Conservation (phyloP, 2,888 invertebrate species). For the Catonia carolina region DNA sequence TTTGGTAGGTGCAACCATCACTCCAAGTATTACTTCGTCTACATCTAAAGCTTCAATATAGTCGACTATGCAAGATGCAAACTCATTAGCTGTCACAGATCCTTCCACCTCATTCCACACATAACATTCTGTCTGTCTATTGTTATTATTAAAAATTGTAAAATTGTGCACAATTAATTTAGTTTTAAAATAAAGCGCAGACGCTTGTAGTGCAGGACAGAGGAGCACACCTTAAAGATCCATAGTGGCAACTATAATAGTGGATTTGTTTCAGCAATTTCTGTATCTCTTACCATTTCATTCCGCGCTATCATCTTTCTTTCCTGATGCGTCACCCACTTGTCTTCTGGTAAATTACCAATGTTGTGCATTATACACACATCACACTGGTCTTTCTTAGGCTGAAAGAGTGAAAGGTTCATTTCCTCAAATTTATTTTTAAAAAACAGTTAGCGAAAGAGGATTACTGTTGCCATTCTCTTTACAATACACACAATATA, state of each 20-base stretch:
- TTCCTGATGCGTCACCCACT: conserved; percentile 10
- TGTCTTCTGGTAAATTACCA: conserved; percentile 1
- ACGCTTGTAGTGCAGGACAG: conserved; percentile 8
- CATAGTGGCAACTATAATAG: conserved; percentile 6
- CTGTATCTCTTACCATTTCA: conserved; percentile 18
- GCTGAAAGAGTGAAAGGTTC: no score
- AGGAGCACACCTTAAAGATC: conserved; percentile 21
- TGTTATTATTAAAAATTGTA: conserved; percentile 22
- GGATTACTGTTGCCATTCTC: no score
- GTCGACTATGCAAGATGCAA: conserved; percentile 23
- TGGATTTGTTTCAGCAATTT: conserved; percentile 1
- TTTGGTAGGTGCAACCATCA: conserved; percentile 37
- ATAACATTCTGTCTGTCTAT: conserved; percentile 22
- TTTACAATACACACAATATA: no score
- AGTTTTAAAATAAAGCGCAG: conserved; percentile 12
- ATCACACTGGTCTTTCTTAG: conserved; percentile 25
- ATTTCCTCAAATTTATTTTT: no score
- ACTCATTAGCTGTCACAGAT: conserved; percentile 18
- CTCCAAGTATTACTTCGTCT: conserved; percentile 30
- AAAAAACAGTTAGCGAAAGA: no score
- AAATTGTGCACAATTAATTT: conserved; percentile 14
- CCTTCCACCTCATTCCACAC: conserved; percentile 26
- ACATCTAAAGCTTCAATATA: conserved; percentile 15
- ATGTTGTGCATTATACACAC: conserved; percentile 14
- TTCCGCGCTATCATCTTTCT: conserved; percentile 5